Percentiles rank a stretch among this genome's conserved stretches.
phyloP scores from a whole-genome alignment of 2,113 vertebrate genomes.

The Conger conger region DNA sequence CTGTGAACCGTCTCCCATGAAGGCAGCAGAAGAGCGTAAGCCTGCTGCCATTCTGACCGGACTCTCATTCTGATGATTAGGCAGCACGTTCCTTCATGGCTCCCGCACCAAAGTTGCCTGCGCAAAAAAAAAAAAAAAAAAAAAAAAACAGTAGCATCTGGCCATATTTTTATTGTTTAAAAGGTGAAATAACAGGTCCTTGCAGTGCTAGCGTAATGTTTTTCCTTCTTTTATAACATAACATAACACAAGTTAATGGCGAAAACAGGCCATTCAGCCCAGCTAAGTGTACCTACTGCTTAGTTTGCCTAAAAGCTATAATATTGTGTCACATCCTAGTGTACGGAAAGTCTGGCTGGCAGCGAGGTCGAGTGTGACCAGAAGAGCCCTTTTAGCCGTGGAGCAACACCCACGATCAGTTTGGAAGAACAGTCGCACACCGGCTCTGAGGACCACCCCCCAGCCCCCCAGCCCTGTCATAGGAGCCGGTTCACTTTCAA shows the following conservation, averaged over 20 bases:
- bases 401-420: not conserved
- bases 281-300: too few species aligned
- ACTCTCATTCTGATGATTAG: not conserved
- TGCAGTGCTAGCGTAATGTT: constrained; percentile 8
- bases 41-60: not conserved
- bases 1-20: not conserved
- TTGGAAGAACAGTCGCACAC: not conserved
- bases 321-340: too few species aligned
- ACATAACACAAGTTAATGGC: too few species aligned
- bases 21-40: not conserved
- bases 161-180: not conserved
- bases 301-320: too few species aligned
- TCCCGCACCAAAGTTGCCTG: not conserved
- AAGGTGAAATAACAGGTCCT: not conserved
- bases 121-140: not conserved
- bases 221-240: too few species aligned
- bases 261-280: too few species aligned
- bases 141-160: not conserved
- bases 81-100: not conserved
- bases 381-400: constrained; percentile 1
- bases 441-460: constrained; percentile 36
- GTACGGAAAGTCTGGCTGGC: not conserved
- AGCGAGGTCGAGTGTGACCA: not conserved
- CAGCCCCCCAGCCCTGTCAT: constrained; percentile 39
- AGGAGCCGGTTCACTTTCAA: constrained; percentile 64